These are phyloP conservation scores for Myotis davidii DNA, from an alignment of 2,113 vertebrate species.

Conservation along the genomic window DNA sequence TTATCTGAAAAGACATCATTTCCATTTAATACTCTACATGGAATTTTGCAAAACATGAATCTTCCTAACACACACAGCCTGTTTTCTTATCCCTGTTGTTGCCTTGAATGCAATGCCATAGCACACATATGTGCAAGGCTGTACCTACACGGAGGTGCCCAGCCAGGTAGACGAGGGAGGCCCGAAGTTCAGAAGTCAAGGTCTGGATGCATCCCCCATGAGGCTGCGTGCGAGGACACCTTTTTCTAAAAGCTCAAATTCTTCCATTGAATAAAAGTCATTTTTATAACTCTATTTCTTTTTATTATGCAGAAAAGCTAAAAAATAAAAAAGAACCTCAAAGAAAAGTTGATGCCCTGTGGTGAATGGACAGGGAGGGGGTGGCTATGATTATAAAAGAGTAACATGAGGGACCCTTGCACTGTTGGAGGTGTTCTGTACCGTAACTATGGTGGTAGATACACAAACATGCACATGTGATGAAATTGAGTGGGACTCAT, in stretches of 20 bases:
- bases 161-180: neutral
- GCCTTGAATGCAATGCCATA: neutral
- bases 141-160: neutral
- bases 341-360: neutral
- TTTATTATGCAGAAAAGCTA: neutral
- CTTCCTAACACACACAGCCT: neutral
- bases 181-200: neutral
- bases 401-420: too few species aligned
- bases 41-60: neutral
- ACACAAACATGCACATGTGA: too few species aligned
- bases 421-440: neutral
- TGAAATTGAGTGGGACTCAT: neutral
- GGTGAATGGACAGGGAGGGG: neutral
- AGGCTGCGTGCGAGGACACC: too few species aligned
- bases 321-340: neutral
- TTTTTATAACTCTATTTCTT: conserved; percentile 20
- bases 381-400: neutral
- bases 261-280: neutral
- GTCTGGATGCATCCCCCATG: neutral
- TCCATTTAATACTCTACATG: neutral
- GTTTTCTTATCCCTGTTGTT: neutral
- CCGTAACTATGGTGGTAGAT: too few species aligned
- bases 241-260: neutral
- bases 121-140: neutral
- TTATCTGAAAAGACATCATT: conserved; percentile 37